Evolutionary conservation across 2,113 vertebrate genomes (phyloP).

Genomic region (Cynocephalus volans): DNA sequence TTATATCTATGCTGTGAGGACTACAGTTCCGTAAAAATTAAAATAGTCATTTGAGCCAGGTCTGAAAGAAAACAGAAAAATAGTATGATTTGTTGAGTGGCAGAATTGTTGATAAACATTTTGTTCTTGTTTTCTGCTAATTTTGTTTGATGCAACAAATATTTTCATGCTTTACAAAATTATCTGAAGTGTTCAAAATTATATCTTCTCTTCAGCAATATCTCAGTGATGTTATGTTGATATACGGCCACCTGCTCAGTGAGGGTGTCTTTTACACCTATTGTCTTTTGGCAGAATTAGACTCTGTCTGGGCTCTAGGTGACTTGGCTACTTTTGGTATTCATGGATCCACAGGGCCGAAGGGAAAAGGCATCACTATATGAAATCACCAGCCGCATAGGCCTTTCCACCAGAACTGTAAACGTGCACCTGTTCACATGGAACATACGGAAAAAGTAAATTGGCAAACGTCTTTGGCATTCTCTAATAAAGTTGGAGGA

Average conservation of each 20-base stretch:
- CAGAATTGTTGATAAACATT: slow-evolving; percentile 16
- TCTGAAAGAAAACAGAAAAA: slow-evolving; percentile 22
- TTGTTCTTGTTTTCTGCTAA: slow-evolving; percentile 49
- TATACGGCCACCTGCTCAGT: background rate
- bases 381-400: background rate
- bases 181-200: slow-evolving; percentile 29
- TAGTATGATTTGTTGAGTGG: background rate
- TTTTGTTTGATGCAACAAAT: background rate
- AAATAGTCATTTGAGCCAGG: background rate
- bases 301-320: background rate
- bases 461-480: background rate
- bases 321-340: background rate
- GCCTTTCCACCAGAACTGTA: background rate
- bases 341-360: background rate
- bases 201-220: background rate
- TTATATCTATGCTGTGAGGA: background rate
- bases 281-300: background rate
- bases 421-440: background rate
- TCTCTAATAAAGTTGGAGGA: background rate
- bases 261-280: background rate
- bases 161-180: slow-evolving; percentile 52
- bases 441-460: background rate
- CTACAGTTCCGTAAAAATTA: background rate
- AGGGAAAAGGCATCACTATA: background rate
- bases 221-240: background rate